Evolutionary conservation across 1,140 invertebrate genomes (phyloP).

Genomic region (Monochamus saltuarius): DNA sequence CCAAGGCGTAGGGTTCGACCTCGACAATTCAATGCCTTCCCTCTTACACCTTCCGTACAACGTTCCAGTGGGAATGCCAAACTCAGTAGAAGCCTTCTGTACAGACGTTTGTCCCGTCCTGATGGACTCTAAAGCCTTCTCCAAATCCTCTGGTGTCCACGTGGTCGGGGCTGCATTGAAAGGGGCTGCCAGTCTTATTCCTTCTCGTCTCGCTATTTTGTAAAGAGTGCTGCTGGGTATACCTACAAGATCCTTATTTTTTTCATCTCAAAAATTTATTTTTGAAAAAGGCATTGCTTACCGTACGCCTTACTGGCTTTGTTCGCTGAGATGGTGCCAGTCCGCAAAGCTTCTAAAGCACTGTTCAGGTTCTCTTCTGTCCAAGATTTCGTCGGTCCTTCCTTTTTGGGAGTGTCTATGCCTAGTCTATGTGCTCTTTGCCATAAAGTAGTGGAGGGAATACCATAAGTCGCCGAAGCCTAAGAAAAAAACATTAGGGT

Average conservation of each 20-base stretch:
- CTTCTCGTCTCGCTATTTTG: conserved; percentile 85
- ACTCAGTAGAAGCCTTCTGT: conserved; percentile 80
- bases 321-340: conserved; percentile 83
- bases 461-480: conserved; percentile 78
- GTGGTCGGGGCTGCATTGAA: conserved; percentile 89
- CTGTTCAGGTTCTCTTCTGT: conserved; percentile 79
- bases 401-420: conserved; percentile 88
- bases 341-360: conserved; percentile 76
- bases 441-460: conserved; percentile 87
- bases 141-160: conserved; percentile 81
- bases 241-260: conserved; percentile 49
- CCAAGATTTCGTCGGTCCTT: conserved; percentile 83
- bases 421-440: conserved; percentile 81
- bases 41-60: conserved; percentile 84
- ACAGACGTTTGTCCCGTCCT: conserved; percentile 80
- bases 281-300: conserved; percentile 36
- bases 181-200: conserved; percentile 80
- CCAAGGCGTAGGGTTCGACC: conserved; percentile 85
- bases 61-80: conserved; percentile 82
- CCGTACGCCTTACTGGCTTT: conserved; percentile 90
- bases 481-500: conserved; percentile 31
- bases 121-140: conserved; percentile 79
- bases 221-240: conserved; percentile 87
- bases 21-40: conserved; percentile 82
- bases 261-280: not conserved